Base-by-base conservation (phyloP, 1,140 invertebrate genomes). In the Lepidurus apus region DNA sequence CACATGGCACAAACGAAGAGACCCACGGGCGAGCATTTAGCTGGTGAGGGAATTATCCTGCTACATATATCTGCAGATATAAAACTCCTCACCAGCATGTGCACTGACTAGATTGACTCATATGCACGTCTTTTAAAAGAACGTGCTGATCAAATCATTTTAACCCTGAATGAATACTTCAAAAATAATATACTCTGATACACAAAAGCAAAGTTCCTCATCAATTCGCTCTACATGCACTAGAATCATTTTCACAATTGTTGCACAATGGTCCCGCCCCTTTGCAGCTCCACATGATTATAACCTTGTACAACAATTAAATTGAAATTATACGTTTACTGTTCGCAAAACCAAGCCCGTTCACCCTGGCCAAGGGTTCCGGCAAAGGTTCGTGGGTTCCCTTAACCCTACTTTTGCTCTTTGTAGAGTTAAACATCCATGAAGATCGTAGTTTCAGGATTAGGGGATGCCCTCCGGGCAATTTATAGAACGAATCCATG, bases 101-200 rank as follows among this genome's bases (percentile, higher is more conserved):
- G 21, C 21, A 13, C n/a, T 11, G 53, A 65, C 53, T 65, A 65
- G 53, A 65, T 65, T 65, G 53, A 65, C 53, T 65, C 53, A 65
- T 21, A n/a, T 65, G 53, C 53, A 9, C 53, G 53, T 21, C 34
- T 34, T 34, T 34, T 65, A 17, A 13, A 11, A 17, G 53, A 65
- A 65, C 53, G 8, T 21, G 4, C 17, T 21, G 21, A 65, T n/a
- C 13, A 65, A 65, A 65, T 65, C 53, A 65, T 65, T 65, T n/a
- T 17, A 65, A 65, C 53, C 53, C 34, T 34, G 34, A 34, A 34
- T 4, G 34, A 34, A 34, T 34, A 34, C 34, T 34, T 34, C 34
- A 34, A 34, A 26, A 34, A 34, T 34, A 34, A 34, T 34, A 34
- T 4, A 34, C 34, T 34, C 34, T 26, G 26, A 26, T 26, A 26